phyloP scores from a whole-genome alignment of 2,113 vertebrate species.

The Prietella phreatophila region DNA sequence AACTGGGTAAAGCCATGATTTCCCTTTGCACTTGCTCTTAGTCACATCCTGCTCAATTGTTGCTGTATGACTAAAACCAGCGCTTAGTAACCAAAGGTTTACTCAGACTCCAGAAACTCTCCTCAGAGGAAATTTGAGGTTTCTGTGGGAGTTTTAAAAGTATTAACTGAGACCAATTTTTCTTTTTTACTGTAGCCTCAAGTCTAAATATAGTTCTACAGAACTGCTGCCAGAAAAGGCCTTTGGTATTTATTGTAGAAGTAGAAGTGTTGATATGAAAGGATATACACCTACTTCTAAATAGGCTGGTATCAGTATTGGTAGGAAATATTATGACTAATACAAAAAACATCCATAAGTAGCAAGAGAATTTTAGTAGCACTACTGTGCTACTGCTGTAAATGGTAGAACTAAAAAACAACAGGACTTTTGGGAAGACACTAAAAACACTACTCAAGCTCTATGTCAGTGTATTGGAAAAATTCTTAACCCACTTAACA shows the following conservation, averaged over 20 bases:
- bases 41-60: slow-evolving; percentile 49
- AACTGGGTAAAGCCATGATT: slow-evolving; percentile 23
- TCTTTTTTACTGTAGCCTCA: slow-evolving; percentile 63
- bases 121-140: slow-evolving; percentile 72
- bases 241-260: slow-evolving; percentile 16
- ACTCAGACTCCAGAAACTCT: slow-evolving; percentile 62
- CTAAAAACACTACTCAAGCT: background rate
- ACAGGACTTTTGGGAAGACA: background rate
- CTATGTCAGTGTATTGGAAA: slow-evolving; percentile 17
- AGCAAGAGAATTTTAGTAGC: background rate
- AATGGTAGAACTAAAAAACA: background rate
- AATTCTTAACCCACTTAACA: slow-evolving; percentile 24
- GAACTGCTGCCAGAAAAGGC: slow-evolving; percentile 57
- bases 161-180: slow-evolving; percentile 66
- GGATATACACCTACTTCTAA: background rate
- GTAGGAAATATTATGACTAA: background rate
- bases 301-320: background rate
- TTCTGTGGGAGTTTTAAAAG: slow-evolving; percentile 67
- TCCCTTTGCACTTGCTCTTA: slow-evolving; percentile 39
- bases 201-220: slow-evolving; percentile 59
- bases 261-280: slow-evolving; percentile 19
- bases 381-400: background rate
- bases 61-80: slow-evolving; percentile 65
- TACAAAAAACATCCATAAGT: background rate
- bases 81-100: slow-evolving; percentile 69